Evolutionary conservation across 2,888 invertebrate species (phyloP).

Genomic region (Ellobium chinense): DNA sequence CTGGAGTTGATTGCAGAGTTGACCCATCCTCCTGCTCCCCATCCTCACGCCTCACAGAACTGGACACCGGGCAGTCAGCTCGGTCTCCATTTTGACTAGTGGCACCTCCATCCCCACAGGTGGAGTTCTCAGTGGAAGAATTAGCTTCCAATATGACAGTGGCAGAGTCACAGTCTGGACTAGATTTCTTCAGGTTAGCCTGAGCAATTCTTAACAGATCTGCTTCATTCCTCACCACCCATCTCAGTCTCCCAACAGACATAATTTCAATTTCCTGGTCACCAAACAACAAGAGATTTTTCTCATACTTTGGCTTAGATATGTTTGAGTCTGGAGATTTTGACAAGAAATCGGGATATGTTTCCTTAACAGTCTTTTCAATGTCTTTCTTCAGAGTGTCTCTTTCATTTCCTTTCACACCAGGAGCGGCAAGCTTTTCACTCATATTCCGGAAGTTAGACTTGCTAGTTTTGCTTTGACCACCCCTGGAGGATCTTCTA

Average conservation of each 20-base stretch:
- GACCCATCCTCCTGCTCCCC: constrained; percentile 26
- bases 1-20: neutral
- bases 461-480: neutral
- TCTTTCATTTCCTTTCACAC: neutral
- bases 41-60: constrained; percentile 40
- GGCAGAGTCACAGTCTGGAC: constrained; percentile 37
- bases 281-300: constrained; percentile 68
- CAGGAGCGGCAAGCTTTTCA: neutral
- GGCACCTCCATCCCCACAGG: constrained; percentile 8
- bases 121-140: constrained; percentile 34
- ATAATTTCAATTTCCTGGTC: constrained; percentile 72
- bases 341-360: neutral
- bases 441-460: neutral
- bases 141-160: constrained; percentile 43
- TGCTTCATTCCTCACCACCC: constrained; percentile 72
- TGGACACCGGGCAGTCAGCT: constrained; percentile 40
- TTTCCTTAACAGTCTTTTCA: constrained; percentile 7
- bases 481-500: neutral
- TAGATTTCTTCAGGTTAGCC: constrained; percentile 35
- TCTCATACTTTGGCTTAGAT: constrained; percentile 60
- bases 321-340: neutral
- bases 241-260: constrained; percentile 70
- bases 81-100: neutral
- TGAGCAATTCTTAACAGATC: constrained; percentile 55
- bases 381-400: constrained; percentile 14